Percentiles rank a stretch among this genome's conserved stretches.
Evolutionary conservation across 2,797 vertebrate genomes (phyloP).

Genomic region (Cuniculus paca): DNA sequence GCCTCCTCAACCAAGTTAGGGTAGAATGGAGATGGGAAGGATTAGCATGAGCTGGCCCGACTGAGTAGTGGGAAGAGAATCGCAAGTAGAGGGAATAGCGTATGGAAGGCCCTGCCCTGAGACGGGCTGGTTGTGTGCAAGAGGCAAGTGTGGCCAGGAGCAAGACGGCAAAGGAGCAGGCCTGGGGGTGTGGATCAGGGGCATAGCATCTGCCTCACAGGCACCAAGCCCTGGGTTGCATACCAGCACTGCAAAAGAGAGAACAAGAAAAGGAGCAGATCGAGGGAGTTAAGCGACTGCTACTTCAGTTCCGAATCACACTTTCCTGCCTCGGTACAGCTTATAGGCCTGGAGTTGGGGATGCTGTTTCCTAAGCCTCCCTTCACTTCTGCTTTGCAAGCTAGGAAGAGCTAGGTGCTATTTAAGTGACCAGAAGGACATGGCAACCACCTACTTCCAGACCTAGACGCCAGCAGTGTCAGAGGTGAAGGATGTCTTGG

Average conservation of each 20-base stretch:
- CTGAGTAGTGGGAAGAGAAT: background rate
- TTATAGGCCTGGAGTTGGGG: background rate
- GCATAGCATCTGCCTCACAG: background rate
- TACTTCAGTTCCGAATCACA: background rate
- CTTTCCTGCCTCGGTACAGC: background rate
- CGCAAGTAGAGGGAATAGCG: background rate
- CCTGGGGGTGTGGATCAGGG: background rate
- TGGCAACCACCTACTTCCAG: background rate
- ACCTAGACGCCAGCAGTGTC: background rate
- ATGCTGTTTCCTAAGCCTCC: background rate
- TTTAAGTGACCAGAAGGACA: background rate
- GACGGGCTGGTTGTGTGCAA: background rate
- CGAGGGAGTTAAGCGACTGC: accelerated
- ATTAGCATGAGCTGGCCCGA: background rate
- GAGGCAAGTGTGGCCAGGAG: background rate
- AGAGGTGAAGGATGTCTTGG: background rate
- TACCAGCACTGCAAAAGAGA: background rate
- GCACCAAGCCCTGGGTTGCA: background rate
- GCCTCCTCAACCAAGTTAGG: too few species aligned
- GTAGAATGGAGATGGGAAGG: background rate
- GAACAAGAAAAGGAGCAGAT: background rate
- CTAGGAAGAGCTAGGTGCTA: background rate
- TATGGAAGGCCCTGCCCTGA: too few species aligned
- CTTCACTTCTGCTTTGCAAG: background rate
- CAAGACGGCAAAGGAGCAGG: background rate